Evolutionary conservation across 2,888 invertebrate genomes (phyloP).

Genomic region (Andrena hattorfiana): DNA sequence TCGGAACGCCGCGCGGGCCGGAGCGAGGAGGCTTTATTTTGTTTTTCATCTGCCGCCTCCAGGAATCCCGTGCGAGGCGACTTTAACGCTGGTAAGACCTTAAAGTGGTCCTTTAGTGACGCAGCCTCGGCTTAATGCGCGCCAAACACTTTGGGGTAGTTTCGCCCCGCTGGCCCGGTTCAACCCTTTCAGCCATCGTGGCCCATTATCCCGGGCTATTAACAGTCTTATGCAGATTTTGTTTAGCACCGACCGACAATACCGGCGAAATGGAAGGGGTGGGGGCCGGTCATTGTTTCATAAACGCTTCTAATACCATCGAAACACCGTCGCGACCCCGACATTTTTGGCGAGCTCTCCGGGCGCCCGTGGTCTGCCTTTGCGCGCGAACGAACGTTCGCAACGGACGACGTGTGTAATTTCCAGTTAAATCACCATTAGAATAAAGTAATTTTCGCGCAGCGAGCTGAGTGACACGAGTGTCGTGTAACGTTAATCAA

Average conservation of each 20-base stretch:
- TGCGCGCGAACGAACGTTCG: no score
- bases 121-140: slow-evolving; percentile 33
- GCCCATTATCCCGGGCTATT: slow-evolving; percentile 71
- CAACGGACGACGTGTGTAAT: neutral
- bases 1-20: neutral
- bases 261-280: slow-evolving; percentile 16
- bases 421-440: neutral
- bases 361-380: no score
- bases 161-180: slow-evolving; percentile 38
- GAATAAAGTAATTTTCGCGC: neutral
- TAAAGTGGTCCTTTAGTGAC: slow-evolving; percentile 54
- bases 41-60: slow-evolving; percentile 27
- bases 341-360: neutral
- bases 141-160: slow-evolving; percentile 46
- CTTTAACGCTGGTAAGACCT: slow-evolving; percentile 32
- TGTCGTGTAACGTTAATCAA: neutral
- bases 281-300: slow-evolving; percentile 15
- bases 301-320: slow-evolving; percentile 1
- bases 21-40: slow-evolving; percentile 19
- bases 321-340: neutral
- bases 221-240: slow-evolving; percentile 78
- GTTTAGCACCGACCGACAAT: slow-evolving; percentile 58
- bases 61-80: slow-evolving; percentile 25
- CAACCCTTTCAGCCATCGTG: slow-evolving; percentile 28
- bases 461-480: neutral